phyloP scores from a whole-genome alignment of 2,797 vertebrate genomes.

The Acridotheres tristis region DNA sequence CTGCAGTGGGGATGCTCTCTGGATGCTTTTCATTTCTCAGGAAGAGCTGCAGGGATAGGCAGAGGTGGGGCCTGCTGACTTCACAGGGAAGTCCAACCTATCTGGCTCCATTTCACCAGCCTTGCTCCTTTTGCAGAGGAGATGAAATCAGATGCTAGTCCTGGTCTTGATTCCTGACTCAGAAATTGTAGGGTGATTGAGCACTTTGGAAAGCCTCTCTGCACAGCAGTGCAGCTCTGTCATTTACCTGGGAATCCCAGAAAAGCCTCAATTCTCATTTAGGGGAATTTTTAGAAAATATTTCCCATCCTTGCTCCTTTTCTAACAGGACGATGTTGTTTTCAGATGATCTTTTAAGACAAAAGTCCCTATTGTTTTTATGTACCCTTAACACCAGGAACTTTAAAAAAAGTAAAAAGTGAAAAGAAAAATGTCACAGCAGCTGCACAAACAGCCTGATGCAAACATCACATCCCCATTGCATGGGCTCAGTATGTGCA shows the following conservation, averaged over 20 bases:
- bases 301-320: background rate
- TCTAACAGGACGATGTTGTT: background rate
- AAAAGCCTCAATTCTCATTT: constrained; percentile 1
- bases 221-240: background rate
- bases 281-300: constrained; percentile 9
- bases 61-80: background rate
- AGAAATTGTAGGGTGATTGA: background rate
- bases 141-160: constrained; percentile 3
- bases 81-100: background rate
- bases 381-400: background rate
- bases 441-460: background rate
- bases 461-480: background rate
- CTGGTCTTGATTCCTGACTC: background rate
- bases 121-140: background rate
- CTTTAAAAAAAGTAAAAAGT: background rate
- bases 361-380: background rate
- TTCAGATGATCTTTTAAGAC: background rate
- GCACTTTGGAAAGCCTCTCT: background rate
- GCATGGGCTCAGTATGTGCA: background rate
- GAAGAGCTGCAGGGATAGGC: background rate
- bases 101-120: background rate
- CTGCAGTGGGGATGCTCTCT: background rate
- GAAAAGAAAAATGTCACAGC: background rate
- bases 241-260: constrained; percentile 30
- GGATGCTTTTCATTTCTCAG: background rate